Evolutionary conservation across 2,888 invertebrate genomes (phyloP).

Genomic region (Drosophila ezoana): DNA sequence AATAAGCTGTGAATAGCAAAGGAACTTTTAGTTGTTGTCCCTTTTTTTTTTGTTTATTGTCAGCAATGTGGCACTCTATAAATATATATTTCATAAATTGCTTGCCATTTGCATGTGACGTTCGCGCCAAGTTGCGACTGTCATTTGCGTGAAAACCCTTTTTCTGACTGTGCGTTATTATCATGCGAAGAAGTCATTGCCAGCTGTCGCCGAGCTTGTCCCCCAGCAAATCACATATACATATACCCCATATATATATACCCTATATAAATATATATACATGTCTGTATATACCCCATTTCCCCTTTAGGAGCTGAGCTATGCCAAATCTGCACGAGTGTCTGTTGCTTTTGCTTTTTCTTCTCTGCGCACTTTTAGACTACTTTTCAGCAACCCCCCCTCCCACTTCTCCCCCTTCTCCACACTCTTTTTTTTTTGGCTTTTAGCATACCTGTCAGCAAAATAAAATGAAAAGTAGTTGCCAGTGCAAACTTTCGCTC

Average conservation of each 20-base stretch:
- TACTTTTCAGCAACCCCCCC: conserved; percentile 38
- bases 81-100: conserved; percentile 68
- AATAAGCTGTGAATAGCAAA: conserved; percentile 11
- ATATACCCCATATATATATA: background rate
- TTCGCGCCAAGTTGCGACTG: conserved; percentile 53
- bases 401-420: background rate
- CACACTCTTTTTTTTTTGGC: conserved; percentile 54
- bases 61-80: conserved; percentile 72
- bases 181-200: conserved; percentile 75
- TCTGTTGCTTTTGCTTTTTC: conserved; percentile 19
- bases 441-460: conserved; percentile 79
- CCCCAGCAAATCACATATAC: conserved; percentile 3
- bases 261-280: background rate
- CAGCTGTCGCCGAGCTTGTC: conserved; percentile 67
- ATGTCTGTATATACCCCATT: background rate
- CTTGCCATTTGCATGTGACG: conserved; percentile 75
- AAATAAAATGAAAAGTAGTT: conserved; percentile 80
- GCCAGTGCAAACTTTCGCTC: conserved; percentile 77
- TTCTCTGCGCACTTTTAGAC: conserved; percentile 57
- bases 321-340: conserved; percentile 43
- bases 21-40: conserved; percentile 28
- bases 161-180: conserved; percentile 51
- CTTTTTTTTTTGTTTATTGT: conserved; percentile 56
- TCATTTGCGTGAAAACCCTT: conserved; percentile 66
- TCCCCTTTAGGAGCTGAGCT: conserved; percentile 26